These are phyloP conservation scores for Amazona vittata DNA, from an alignment of 2,113 vertebrate species.

Conservation along the genomic window DNA sequence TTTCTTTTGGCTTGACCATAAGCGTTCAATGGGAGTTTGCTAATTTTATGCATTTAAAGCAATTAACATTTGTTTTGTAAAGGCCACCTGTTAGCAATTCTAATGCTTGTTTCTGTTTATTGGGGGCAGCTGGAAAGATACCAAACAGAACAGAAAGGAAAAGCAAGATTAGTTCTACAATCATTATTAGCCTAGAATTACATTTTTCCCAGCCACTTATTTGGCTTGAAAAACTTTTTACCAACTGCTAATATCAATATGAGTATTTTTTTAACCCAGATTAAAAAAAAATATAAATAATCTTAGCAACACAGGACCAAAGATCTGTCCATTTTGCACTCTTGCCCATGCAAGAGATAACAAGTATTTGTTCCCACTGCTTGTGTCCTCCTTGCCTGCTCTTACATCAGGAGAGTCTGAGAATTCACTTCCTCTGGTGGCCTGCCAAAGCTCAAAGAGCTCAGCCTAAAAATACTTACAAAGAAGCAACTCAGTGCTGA, in stretches of 20 bases:
- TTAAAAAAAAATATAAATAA: neutral
- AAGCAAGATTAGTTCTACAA: neutral
- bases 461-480: neutral
- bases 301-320: neutral
- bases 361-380: neutral
- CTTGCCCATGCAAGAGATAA: neutral
- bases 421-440: neutral
- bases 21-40: neutral
- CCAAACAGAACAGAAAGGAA: neutral
- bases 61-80: conserved; percentile 1
- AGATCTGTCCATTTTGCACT: neutral
- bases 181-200: neutral
- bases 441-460: neutral
- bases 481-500: neutral
- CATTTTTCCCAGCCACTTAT: neutral
- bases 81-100: neutral
- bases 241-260: neutral
- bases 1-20: neutral
- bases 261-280: neutral
- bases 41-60: neutral
- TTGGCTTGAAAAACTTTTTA: neutral
- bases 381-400: neutral
- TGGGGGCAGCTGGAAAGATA: neutral
- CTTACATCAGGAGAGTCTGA: neutral
- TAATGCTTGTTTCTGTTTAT: neutral